These are phyloP conservation scores for Eulemur macaco DNA, from an alignment of 2,113 vertebrate species.

Conservation along the genomic window DNA sequence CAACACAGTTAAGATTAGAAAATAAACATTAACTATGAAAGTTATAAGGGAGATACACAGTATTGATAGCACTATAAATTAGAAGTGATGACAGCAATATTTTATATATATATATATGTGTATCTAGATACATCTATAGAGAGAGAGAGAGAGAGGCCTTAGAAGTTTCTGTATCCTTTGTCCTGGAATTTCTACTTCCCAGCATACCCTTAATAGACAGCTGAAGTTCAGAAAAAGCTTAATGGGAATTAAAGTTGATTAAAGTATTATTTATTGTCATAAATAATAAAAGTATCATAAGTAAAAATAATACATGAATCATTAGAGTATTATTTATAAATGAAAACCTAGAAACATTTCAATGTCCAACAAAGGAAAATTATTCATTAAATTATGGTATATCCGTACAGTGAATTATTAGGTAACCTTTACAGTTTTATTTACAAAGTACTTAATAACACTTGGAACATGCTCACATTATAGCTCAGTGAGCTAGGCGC, in stretches of 20 bases:
- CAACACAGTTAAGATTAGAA: conserved; percentile 59
- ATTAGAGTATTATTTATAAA: conserved; percentile 16
- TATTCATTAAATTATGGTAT: background rate
- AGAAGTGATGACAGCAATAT: background rate
- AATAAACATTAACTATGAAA: conserved; percentile 51
- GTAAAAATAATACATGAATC: too few relatives aligned
- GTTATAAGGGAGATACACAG: background rate
- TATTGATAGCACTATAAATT: background rate
- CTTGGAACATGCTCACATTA: background rate
- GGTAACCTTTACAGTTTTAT: background rate
- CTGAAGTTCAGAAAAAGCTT: conserved; percentile 42
- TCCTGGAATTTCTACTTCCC: background rate
- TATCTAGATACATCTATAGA: too few relatives aligned
- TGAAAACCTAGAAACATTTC: background rate
- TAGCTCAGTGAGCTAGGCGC: background rate
- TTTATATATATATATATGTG: background rate
- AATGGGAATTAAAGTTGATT: background rate
- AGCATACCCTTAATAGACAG: background rate
- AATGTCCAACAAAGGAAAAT: background rate
- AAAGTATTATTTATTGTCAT: background rate
- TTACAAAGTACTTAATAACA: background rate
- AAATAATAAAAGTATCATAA: too few relatives aligned
- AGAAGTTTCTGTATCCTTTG: background rate
- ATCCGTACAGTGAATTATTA: background rate
- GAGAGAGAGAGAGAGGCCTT: background rate